Conservation (phyloP, 2,113 vertebrate genomes). For the Fukomys damarensis region DNA sequence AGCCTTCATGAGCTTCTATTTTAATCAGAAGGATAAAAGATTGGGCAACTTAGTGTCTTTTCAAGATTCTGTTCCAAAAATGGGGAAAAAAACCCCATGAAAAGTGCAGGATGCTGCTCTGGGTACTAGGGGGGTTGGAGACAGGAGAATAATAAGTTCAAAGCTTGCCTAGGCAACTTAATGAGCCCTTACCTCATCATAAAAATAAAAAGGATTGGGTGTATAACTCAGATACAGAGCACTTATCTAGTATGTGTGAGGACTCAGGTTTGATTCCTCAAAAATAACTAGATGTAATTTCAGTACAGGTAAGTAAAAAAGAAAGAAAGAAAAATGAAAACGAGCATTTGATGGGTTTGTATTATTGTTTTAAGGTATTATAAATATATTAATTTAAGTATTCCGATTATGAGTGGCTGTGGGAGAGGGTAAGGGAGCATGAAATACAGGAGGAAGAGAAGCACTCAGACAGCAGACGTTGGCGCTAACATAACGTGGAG, state of each 20-base stretch:
- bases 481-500: not conserved
- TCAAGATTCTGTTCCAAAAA: not conserved
- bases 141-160: not conserved
- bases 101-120: not conserved
- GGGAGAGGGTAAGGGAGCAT: not conserved
- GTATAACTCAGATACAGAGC: not conserved
- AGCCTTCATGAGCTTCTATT: not conserved
- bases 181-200: not conserved
- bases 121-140: not conserved
- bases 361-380: not conserved
- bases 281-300: not conserved
- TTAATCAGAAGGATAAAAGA: constrained; percentile 26
- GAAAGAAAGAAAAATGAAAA: constrained; percentile 17
- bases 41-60: not conserved
- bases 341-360: not conserved
- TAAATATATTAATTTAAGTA: not conserved
- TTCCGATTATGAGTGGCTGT: not conserved
- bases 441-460: not conserved
- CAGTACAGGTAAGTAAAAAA: not conserved
- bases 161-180: not conserved
- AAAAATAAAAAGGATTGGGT: not conserved
- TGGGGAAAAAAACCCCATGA: not conserved
- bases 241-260: not conserved
- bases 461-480: not conserved
- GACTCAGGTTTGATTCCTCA: not conserved